Evolutionary conservation across 2,113 vertebrate genomes (phyloP).

Genomic region (Circaetus cinerascens): DNA sequence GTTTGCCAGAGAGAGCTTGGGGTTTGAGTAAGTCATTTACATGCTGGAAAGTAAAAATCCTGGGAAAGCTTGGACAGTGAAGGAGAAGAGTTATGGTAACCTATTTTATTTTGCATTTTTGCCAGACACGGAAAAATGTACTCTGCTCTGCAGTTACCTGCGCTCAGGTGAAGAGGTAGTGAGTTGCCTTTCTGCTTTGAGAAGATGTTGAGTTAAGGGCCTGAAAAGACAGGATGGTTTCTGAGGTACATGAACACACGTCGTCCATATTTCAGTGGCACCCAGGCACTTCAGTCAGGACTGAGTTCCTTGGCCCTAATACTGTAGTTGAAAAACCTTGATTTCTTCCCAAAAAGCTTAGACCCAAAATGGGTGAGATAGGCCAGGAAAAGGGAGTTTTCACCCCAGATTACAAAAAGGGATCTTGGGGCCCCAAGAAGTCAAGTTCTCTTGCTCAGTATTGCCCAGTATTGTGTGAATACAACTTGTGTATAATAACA

Average conservation of each 20-base stretch:
- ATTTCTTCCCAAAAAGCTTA: background rate
- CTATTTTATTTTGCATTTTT: background rate
- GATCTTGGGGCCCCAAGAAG: rapidly evolving
- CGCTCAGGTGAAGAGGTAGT: background rate
- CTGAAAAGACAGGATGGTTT: background rate
- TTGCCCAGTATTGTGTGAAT: background rate
- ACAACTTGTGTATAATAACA: background rate
- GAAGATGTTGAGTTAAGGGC: background rate
- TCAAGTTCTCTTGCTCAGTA: background rate
- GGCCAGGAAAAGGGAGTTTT: background rate
- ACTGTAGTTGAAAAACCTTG: background rate
- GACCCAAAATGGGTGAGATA: background rate
- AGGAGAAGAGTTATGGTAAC: background rate
- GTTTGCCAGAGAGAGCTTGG: background rate
- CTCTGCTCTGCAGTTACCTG: background rate
- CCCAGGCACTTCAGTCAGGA: background rate
- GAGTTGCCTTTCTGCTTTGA: background rate
- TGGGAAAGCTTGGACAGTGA: background rate
- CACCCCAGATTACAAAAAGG: background rate
- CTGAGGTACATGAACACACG: background rate
- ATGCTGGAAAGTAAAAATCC: background rate
- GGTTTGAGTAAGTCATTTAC: background rate
- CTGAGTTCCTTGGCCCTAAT: background rate
- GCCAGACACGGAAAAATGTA: background rate
- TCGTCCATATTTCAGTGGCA: rapidly evolving